A percentile compares a stretch with the other conserved stretches of the same genome.
Conservation (phyloP, 2,113 vertebrate genomes). For the Epinephelus moara region DNA sequence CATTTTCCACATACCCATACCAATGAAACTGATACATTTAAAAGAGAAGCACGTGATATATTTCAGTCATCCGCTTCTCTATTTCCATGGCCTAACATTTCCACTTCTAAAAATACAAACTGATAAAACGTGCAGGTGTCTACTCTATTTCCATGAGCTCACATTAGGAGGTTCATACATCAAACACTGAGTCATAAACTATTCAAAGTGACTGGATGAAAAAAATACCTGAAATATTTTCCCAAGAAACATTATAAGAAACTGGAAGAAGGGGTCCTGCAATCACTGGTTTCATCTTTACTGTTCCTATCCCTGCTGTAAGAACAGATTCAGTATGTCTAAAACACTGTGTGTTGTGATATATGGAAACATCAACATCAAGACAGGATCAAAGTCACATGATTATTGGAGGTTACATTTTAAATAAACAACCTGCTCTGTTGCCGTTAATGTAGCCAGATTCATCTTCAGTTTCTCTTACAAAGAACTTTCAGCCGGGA, state of each 20-base stretch:
- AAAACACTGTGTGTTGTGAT: not conserved
- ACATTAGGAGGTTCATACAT: constrained; percentile 3
- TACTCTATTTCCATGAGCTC: not conserved
- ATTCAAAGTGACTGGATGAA: constrained; percentile 7
- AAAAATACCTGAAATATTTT: not conserved
- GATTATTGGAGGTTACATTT: not conserved
- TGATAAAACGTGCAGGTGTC: not conserved
- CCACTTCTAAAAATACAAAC: constrained; percentile 6
- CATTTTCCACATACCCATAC: not conserved
- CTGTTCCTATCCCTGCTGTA: not conserved
- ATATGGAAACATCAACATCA: not conserved
- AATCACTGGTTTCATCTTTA: not conserved
- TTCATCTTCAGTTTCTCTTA: not conserved
- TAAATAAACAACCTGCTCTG: not conserved
- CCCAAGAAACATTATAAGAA: not conserved
- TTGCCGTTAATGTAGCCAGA: not conserved
- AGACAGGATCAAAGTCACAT: not conserved
- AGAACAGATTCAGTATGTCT: not conserved
- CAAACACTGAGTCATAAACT: not conserved
- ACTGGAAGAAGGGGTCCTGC: not conserved
- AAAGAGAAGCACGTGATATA: not conserved
- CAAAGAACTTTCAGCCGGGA: not conserved
- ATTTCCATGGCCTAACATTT: not conserved
- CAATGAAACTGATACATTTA: not conserved
- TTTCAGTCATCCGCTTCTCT: not conserved